A percentile compares a stretch with the other conserved stretches of the same genome.
These are phyloP conservation scores for Sarcophilus harrisii DNA, from an alignment of 2,797 vertebrate species.

Conservation along the genomic window DNA sequence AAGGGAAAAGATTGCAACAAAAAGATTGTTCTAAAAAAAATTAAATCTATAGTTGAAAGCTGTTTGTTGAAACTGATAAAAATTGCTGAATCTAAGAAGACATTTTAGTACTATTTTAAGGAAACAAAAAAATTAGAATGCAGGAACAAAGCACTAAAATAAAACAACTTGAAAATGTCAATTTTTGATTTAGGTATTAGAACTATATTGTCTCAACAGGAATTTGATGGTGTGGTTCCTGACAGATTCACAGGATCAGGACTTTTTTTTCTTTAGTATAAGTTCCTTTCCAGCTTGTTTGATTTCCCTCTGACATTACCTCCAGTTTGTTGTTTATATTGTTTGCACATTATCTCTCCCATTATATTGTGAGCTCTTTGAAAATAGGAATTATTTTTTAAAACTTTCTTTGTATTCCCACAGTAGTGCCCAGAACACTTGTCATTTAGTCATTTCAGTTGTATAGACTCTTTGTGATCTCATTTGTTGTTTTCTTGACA, in stretches of 20 bases:
- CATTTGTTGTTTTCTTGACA: neutral
- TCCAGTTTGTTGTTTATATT: neutral
- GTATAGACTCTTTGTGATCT: neutral
- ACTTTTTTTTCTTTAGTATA: neutral
- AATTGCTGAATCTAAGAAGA: neutral
- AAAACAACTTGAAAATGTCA: neutral
- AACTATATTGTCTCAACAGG: neutral
- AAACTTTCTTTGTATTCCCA: neutral
- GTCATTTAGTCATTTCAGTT: neutral
- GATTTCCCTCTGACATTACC: neutral
- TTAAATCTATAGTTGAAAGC: slow-evolving; percentile 20
- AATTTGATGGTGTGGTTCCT: neutral
- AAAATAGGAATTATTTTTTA: neutral
- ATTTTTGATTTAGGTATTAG: neutral
- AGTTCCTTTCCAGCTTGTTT: neutral
- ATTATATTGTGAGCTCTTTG: neutral
- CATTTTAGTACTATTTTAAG: neutral
- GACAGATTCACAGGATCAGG: neutral
- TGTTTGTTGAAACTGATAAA: neutral
- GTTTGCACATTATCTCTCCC: neutral
- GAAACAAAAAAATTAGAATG: neutral
- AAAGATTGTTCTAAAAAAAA: slow-evolving; percentile 24
- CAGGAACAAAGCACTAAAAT: neutral
- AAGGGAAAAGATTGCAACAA: neutral
- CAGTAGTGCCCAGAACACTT: neutral